A percentile compares a stretch with the other conserved stretches of the same genome.
Conservation (phyloP, 1,140 invertebrate genomes). For the Papilio polyxenes region DNA sequence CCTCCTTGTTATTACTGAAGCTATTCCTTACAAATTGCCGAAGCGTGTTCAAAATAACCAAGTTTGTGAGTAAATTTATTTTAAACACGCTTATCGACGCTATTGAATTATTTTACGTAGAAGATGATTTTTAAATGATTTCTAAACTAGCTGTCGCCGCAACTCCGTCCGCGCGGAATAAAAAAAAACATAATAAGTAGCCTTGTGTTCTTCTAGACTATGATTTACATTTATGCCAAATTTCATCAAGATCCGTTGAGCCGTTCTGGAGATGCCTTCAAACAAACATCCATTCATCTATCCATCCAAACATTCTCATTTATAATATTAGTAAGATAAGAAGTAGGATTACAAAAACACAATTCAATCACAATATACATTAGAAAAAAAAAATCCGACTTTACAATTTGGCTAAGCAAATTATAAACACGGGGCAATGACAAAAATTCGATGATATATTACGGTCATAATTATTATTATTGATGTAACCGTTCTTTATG, state of each 20-base stretch:
- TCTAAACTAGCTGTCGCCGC: neutral
- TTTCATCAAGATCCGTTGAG: too few species aligned
- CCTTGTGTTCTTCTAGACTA: too few species aligned
- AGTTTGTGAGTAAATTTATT: conserved; percentile 22
- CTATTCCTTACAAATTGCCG: conserved; percentile 28
- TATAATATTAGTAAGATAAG: too few species aligned
- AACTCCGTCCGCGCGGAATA: too few species aligned
- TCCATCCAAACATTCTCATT: too few species aligned
- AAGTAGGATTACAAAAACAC: too few species aligned
- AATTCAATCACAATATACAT: too few species aligned
- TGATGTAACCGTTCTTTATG: neutral
- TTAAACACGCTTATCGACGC: neutral
- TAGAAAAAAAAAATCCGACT: too few species aligned
- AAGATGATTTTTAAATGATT: neutral
- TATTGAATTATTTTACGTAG: neutral
- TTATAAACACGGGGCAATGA: neutral
- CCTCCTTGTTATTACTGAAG: neutral
- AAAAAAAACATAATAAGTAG: too few species aligned
- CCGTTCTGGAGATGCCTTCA: too few species aligned
- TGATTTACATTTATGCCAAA: too few species aligned
- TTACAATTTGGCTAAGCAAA: neutral
- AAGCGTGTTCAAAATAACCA: conserved; percentile 18
- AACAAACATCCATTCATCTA: too few species aligned
- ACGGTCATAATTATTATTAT: neutral
- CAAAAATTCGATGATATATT: neutral